A percentile compares a stretch with the other conserved stretches of the same genome.
Conservation (phyloP, 2,888 invertebrate genomes). For the Andrena fulva region DNA sequence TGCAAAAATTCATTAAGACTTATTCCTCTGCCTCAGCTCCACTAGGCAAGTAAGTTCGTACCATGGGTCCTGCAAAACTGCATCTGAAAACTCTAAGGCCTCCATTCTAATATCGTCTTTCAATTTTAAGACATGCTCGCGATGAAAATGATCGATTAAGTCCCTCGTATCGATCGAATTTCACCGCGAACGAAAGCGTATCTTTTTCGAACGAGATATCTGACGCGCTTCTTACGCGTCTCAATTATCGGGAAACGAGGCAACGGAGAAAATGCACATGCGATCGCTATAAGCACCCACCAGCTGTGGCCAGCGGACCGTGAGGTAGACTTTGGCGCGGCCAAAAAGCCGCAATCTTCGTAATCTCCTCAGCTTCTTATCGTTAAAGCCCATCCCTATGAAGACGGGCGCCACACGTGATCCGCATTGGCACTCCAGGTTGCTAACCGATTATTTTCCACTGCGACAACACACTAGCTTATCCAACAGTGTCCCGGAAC, state of each 20-base stretch:
- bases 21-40: too few species aligned
- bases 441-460: conserved; percentile 75
- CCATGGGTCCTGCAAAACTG: too few species aligned
- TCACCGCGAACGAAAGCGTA: not conserved
- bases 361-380: conserved; percentile 86
- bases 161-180: not conserved
- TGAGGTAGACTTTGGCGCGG: conserved; percentile 87
- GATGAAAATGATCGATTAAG: too few species aligned
- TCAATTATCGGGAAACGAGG: conserved; percentile 49
- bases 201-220: not conserved
- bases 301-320: conserved; percentile 87
- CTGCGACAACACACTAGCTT: conserved; percentile 69
- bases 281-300: conserved; percentile 81
- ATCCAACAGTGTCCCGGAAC: conserved; percentile 60
- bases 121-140: too few species aligned
- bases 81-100: too few species aligned
- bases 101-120: too few species aligned
- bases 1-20: too few species aligned
- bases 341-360: conserved; percentile 87
- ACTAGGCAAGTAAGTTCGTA: too few species aligned
- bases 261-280: conserved; percentile 53
- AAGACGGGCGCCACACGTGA: conserved; percentile 83
- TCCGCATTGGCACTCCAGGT: conserved; percentile 84
- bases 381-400: conserved; percentile 86
- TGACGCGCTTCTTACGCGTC: conserved; percentile 5